Base-by-base conservation (phyloP, 2,797 vertebrate genomes). In the Lerista edwardsae region DNA sequence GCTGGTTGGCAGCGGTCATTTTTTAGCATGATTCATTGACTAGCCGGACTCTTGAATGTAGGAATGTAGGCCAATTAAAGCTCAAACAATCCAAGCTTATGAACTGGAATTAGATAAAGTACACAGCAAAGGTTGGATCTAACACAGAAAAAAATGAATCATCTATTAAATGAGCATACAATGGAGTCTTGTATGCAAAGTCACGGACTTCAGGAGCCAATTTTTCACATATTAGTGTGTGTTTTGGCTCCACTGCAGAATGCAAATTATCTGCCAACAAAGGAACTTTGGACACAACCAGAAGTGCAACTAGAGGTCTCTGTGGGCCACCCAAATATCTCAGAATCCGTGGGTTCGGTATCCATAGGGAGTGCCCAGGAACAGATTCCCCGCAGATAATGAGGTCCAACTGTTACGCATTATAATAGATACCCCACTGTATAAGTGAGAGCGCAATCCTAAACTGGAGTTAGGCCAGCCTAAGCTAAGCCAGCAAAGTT, bases 91-190 rank as follows among this genome's bases (percentile, higher is more conserved):
- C 36, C 61, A 27, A 8, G 51, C 15, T 62, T 36, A 69, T 71
- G 36, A 61, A 61, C 44, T 71, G 59, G 78, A 84, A 84, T 75
- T 75, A 75, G 44, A 61, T 39, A 27, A 11, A 19, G 36, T 75
- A 61, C 55, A 78, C 69, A 77, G 64, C 21, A 76, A 84, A 77
- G 29, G 21, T 77, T 71, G 36, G 36, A 68, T 69, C 39, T 25
- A n/a, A 27, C 29, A 47, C 29, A 31, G 14, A 55, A 71, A 3
- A n/a, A 57, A 75, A 3, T 83, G 44, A 67, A 64, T 27, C 4
- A 71, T 61, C 11, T 39, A 62, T 77, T 76, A 76, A 47, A 77
- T 25, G 59, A 59, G n/a, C 31, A 29, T 59, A 41, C 19, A 84
- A 12, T 62, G 21, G 25, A 62, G 23, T n/a, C n/a, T n/a, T n/a